Base-by-base conservation (phyloP, 1,140 invertebrate species). In the Drosophila funebris region DNA sequence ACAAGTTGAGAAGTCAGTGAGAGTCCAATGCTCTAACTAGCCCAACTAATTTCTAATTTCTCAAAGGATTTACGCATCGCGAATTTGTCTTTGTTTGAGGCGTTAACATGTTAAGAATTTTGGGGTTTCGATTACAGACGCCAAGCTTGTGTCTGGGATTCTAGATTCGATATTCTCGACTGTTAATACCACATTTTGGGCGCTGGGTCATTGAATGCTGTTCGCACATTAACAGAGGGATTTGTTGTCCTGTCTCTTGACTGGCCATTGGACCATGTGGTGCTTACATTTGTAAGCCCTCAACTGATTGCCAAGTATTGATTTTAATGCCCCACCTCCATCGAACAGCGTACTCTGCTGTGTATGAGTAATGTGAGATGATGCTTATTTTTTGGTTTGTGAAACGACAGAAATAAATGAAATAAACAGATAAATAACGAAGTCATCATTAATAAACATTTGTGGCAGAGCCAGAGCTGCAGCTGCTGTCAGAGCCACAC, bases 11-110 rank as follows among this genome's bases (percentile, higher is more conserved):
- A 8, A 48, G 53, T 62, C 20, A 31, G 48, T 53, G 60, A 16
- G 9, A 33, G 48, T 31, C 9, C 27, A 54, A 71, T 44, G 14
- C 39, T 62, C 29, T 24, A 8, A 63, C 29, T 46, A 37, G 18
- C 14, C n/a, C 18, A 41, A 33, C 62, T 66, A 72, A 67, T 52
- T 62, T 46, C 61, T 78, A 83, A 83, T 87, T 87, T 87, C 78
- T 88, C 78, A 88, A 87, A 83, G 83, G 83, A 87, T 87, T 87
- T 79, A 16, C 44, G 41, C 48, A 43, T 63, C 58, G 64, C 82
- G 81, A 68, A 64, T 53, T 76, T 73, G 57, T 43, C 67, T 72
- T 76, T 76, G 54, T 79, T 66, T 37, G 31, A 70, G 46, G 44
- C 54, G 70, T 67, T 73, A 53, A 56, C 44, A 58, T 73, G 62